Evolutionary conservation across 2,797 vertebrate genomes (phyloP).

Genomic region (Neostethus bicornis): DNA sequence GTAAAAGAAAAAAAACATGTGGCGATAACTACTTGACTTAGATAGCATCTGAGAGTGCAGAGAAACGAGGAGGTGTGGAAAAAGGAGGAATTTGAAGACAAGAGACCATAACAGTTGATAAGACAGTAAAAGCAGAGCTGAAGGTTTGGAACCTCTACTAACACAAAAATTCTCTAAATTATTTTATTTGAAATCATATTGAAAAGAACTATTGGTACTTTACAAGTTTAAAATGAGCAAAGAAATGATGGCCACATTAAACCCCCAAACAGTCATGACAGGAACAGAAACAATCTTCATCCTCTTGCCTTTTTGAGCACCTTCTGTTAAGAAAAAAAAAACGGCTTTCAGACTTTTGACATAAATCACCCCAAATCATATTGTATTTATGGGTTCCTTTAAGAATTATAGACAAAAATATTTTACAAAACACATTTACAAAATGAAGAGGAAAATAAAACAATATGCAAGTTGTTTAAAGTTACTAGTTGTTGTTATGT

Average conservation of each 20-base stretch:
- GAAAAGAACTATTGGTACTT: too few relatives aligned
- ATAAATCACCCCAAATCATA: too few relatives aligned
- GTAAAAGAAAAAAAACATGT: conserved; percentile 13
- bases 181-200: too few relatives aligned
- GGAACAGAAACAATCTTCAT: conserved; percentile 45
- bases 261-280: background rate
- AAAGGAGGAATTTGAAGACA: conserved; percentile 57
- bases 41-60: conserved; percentile 30
- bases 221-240: too few relatives aligned
- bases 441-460: background rate
- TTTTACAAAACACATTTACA: too few relatives aligned
- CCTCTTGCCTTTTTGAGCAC: conserved; percentile 74
- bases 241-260: background rate
- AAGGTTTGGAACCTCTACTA: conserved; percentile 8
- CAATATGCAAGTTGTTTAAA: background rate
- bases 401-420: too few relatives aligned
- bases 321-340: conserved; percentile 45
- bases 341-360: background rate
- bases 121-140: conserved; percentile 5
- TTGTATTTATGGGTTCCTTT: too few relatives aligned
- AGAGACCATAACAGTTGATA: conserved; percentile 29
- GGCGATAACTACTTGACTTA: conserved; percentile 28
- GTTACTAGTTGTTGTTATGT: background rate
- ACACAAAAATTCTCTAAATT: background rate
- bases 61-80: conserved; percentile 47